These are phyloP conservation scores for Leucosticte australis DNA, from an alignment of 2,113 vertebrate genomes.

Conservation along the genomic window DNA sequence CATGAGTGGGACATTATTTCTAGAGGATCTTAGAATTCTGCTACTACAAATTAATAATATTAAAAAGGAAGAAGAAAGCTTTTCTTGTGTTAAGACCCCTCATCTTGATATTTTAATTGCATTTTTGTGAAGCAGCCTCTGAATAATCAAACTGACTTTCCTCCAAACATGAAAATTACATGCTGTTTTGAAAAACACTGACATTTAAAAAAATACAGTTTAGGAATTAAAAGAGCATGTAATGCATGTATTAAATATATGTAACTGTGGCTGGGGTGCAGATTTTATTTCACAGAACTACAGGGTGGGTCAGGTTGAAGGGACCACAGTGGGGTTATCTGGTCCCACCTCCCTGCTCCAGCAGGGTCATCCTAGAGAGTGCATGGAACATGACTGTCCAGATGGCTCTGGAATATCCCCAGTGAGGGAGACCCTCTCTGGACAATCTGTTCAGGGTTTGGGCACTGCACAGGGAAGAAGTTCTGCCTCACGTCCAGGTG, in stretches of 20 bases:
- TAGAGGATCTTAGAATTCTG: neutral
- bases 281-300: neutral
- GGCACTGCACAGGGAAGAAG: neutral
- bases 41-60: neutral
- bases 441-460: neutral
- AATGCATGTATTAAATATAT: neutral
- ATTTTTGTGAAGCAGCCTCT: neutral
- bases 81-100: neutral
- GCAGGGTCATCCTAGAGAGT: neutral
- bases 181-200: neutral
- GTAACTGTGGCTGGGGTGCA: fast-evolving
- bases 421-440: neutral
- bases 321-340: neutral
- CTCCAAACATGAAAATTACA: neutral
- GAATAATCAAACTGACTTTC: neutral
- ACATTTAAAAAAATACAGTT: neutral
- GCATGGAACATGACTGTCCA: neutral
- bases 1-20: fast-evolving
- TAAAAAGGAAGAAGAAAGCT: neutral
- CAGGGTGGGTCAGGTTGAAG: neutral
- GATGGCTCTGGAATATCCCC: neutral
- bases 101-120: neutral
- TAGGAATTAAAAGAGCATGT: neutral
- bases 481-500: neutral
- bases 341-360: neutral